Conservation (phyloP, 2,797 vertebrate species). For the Syncerus caffer region DNA sequence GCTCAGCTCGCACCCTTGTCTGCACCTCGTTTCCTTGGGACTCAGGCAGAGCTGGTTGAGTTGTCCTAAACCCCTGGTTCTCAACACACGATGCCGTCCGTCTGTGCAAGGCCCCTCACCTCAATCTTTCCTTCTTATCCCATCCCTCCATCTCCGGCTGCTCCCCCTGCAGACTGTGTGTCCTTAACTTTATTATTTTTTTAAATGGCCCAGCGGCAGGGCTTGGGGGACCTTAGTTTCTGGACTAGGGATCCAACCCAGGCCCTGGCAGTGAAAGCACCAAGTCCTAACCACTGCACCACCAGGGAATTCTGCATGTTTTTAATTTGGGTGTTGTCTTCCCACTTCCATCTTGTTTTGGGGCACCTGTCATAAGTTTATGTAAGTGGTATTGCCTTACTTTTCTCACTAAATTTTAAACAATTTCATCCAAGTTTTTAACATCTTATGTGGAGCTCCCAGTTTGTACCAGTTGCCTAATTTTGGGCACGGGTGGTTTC, state of each 20-base stretch:
- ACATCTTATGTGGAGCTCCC: background rate
- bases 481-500: background rate
- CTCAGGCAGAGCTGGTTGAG: background rate
- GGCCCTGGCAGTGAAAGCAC: background rate
- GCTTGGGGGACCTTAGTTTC: background rate
- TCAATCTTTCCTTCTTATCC: background rate
- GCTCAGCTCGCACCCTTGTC: background rate
- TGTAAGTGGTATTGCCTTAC: background rate
- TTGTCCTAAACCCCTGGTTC: fast-evolving
- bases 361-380: too few relatives aligned
- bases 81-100: fast-evolving
- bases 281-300: background rate
- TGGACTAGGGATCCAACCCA: background rate
- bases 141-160: background rate
- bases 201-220: background rate
- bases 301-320: background rate
- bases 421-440: background rate
- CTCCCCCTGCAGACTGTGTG: background rate
- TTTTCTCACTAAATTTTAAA: background rate
- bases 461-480: background rate
- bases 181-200: background rate
- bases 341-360: background rate
- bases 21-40: fast-evolving
- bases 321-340: background rate
- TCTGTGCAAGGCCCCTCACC: background rate